Evolutionary conservation across 2,113 vertebrate genomes (phyloP), one percentile per base, ranked within the genome.

Genomic region (Calidris pygmaea): DNA sequence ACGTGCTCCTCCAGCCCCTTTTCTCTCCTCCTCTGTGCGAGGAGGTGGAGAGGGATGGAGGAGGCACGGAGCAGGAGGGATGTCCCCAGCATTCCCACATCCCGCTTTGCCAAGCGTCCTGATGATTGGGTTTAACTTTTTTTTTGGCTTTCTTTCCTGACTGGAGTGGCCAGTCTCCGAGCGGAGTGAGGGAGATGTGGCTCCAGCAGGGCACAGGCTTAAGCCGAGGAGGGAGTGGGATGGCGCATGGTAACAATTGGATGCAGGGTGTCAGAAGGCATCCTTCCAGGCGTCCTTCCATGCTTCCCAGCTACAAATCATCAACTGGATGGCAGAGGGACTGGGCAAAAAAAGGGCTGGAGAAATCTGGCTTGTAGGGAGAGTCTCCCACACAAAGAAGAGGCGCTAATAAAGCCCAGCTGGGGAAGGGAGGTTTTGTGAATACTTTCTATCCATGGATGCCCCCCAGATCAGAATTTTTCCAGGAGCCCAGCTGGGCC

Each of bases 341-440:
- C 77, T 63, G 84, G 73, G 76, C 43, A 62, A 27, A 84, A 84
- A 47, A 47, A 47, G 32, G 89, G 76, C 83, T 94, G 92, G 88
- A 82, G 88, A 85, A 89, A 90, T 81, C 83, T 89, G 86, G 81
- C 73, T 81, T 43, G 37, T 55, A 65, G 88, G 73, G 90, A 78
- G 81, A 78, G 37, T 89, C 88, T 94, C 86, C 86, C 70, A 37
- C 73, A 62, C 73, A 87, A 84, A 94, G 81, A 19, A 34, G 84
- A 92, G 76, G 65, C 19, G 29, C 32, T 94, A 81, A 88, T 60
- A 66, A 84, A 52, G 83, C 76, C 92, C 92, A 94, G 75, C 80
- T 94, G 91, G 76, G 59, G 48, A 92, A 67, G 82, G 79, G 67
- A 52, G 60, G 6, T 63, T 71, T 55, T 59, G 43, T 63, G 65